Percentiles rank a stretch among this genome's conserved stretches.
These are phyloP conservation scores for Florisuga fusca DNA, from an alignment of 2,797 vertebrate species.

Conservation along the genomic window DNA sequence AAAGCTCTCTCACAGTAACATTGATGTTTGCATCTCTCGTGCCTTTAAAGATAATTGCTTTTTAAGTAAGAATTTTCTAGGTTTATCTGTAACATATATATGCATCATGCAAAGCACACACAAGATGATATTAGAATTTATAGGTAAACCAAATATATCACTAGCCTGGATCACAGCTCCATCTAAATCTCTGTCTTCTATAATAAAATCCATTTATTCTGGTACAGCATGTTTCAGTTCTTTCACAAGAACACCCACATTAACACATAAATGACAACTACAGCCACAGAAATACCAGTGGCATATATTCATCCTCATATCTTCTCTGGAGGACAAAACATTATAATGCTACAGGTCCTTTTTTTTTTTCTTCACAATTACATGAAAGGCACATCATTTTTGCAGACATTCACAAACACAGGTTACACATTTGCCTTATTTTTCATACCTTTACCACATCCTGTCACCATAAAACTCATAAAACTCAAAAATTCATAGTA, in stretches of 20 bases:
- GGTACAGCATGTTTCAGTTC: not conserved
- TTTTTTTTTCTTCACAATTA: not conserved
- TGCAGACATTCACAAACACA: not conserved
- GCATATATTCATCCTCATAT: not conserved
- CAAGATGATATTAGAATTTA: not conserved
- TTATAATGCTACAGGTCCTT: not conserved
- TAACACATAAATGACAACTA: not conserved
- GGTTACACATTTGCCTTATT: not conserved
- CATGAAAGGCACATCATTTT: not conserved
- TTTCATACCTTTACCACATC: not conserved
- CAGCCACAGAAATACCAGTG: not conserved
- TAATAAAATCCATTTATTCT: not conserved
- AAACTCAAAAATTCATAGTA: no score
- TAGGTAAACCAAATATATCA: not conserved
- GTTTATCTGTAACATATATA: not conserved
- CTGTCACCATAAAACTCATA: not conserved
- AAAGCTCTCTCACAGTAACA: not conserved
- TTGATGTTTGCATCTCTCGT: not conserved
- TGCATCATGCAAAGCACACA: not conserved
- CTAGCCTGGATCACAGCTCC: not conserved
- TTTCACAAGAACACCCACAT: not conserved
- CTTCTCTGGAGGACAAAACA: not conserved
- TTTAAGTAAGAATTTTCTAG: not conserved
- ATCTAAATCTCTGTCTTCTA: not conserved
- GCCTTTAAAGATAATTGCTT: not conserved